Conservation (phyloP, 2,797 vertebrate species). For the Squalus acanthias region DNA sequence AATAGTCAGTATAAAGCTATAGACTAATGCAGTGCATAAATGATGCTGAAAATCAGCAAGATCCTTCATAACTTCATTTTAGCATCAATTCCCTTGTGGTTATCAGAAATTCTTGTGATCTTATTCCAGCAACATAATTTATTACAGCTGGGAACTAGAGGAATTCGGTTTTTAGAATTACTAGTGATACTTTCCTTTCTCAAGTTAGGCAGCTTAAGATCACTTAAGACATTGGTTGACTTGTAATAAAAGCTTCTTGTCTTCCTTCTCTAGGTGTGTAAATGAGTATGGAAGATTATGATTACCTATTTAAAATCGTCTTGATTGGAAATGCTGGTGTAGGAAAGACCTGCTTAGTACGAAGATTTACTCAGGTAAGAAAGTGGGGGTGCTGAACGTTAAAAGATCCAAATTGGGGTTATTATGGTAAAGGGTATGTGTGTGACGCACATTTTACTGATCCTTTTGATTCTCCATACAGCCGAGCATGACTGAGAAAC, state of each 20-base stretch:
- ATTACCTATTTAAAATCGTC: slow-evolving; percentile 99
- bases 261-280: slow-evolving; percentile 65
- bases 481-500: background rate
- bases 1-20: background rate
- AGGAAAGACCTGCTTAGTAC: slow-evolving; percentile 96
- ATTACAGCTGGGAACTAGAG: too few relatives aligned
- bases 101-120: background rate
- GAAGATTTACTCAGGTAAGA: slow-evolving; percentile 95
- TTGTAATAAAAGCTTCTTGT: slow-evolving; percentile 37
- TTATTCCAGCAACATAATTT: background rate
- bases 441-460: background rate
- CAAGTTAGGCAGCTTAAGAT: background rate
- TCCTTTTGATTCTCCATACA: background rate
- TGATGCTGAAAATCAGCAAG: background rate
- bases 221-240: background rate
- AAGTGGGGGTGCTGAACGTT: background rate
- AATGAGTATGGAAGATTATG: slow-evolving; percentile 99
- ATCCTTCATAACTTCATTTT: background rate
- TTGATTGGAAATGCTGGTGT: slow-evolving; percentile 98
- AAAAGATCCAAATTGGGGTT: background rate
- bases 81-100: background rate
- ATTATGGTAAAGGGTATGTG: background rate
- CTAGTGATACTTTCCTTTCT: background rate
- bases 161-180: background rate
- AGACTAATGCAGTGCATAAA: too few relatives aligned